Conservation (phyloP, 2,113 vertebrate species). For the Oxygymnocypris stewartii region DNA sequence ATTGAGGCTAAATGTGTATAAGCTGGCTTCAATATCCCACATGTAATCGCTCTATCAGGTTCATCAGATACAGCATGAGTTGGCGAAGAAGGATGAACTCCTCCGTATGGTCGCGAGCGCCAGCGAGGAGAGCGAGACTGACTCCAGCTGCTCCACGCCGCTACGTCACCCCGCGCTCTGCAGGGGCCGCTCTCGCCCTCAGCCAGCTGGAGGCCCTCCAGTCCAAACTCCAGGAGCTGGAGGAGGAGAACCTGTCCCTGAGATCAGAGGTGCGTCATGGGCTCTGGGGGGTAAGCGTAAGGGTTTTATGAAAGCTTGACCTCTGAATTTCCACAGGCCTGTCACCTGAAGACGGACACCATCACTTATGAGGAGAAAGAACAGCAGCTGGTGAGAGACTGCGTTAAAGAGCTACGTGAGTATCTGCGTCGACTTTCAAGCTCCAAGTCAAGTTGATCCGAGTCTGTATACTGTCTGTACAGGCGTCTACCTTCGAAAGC, state of each 20-base stretch:
- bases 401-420: conserved; percentile 96
- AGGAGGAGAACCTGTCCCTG: conserved; percentile 90
- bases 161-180: conserved; percentile 76
- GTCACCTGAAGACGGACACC: conserved; percentile 91
- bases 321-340: conserved; percentile 74
- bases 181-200: conserved; percentile 73
- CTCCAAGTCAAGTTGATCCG: neutral
- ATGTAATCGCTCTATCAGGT: conserved; percentile 72
- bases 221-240: conserved; percentile 89
- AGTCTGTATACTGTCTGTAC: neutral
- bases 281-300: neutral
- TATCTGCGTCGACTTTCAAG: conserved; percentile 53
- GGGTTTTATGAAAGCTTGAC: neutral
- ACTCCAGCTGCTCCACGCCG: conserved; percentile 89
- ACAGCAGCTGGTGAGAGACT: conserved; percentile 92
- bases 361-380: conserved; percentile 95
- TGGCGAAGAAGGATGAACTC: conserved; percentile 93
- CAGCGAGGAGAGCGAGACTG: conserved; percentile 92
- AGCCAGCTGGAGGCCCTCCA: conserved; percentile 88
- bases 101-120: conserved; percentile 90
- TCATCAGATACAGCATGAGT: conserved; percentile 93
- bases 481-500: neutral
- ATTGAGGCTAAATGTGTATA: neutral
- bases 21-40: neutral
- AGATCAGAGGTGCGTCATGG: conserved; percentile 82